Percentiles rank a stretch among this genome's conserved stretches.
Evolutionary conservation across 2,797 vertebrate genomes (phyloP).

Genomic region (Galaxias olidus): DNA sequence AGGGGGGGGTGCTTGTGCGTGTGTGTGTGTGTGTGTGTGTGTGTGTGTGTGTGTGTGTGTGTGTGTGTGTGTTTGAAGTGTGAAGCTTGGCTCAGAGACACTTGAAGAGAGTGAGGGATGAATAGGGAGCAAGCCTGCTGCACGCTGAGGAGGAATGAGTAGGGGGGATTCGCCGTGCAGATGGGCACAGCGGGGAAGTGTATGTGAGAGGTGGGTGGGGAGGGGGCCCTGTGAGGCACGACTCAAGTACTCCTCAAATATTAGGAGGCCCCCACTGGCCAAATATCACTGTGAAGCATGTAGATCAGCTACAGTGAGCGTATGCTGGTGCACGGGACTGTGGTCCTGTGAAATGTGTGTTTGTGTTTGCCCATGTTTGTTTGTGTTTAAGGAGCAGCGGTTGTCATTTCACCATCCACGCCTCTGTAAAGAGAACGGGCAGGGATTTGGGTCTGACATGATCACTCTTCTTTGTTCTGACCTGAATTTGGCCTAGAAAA

Average conservation of each 20-base stretch:
- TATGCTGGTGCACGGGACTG: conserved; percentile 23
- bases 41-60: neutral
- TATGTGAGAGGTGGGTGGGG: conserved; percentile 45
- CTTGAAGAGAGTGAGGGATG: conserved; percentile 50
- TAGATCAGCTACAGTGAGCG: conserved; percentile 48
- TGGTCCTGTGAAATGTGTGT: conserved; percentile 8
- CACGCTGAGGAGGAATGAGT: conserved; percentile 41
- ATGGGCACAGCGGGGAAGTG: conserved; percentile 54
- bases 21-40: neutral
- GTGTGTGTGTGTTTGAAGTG: conserved; percentile 5
- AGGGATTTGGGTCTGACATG: neutral
- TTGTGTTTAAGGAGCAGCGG: neutral
- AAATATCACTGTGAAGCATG: conserved; percentile 46
- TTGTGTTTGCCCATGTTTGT: neutral
- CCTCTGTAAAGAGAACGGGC: conserved; percentile 26
- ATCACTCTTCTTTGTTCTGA: conserved; percentile 23
- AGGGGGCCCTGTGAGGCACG: conserved; percentile 51
- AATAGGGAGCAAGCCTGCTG: conserved; percentile 59
- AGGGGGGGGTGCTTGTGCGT: no score
- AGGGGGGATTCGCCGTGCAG: conserved; percentile 49
- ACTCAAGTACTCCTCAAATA: conserved; percentile 42
- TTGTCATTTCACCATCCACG: conserved; percentile 1
- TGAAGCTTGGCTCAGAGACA: conserved; percentile 39
- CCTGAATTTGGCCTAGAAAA: conserved; percentile 32
- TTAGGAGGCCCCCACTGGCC: conserved; percentile 35